Evolutionary conservation across 1,140 invertebrate genomes (phyloP), one percentile per base, ranked within the genome.

Genomic region (Formica exsecta): DNA sequence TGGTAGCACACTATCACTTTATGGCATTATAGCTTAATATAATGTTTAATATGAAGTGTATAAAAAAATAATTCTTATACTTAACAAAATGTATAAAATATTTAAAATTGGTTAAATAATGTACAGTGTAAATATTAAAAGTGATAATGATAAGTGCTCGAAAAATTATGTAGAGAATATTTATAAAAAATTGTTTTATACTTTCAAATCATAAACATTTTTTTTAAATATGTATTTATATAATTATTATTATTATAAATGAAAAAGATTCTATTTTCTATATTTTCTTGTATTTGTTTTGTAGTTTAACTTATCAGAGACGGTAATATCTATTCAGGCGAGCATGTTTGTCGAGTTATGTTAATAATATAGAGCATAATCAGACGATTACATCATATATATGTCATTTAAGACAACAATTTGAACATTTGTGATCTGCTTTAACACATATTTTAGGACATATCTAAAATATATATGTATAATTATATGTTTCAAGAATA

Each of bases 121-220:
- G 81, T 76, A 85, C 32, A 76, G 81, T 76, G 61, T 75, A 85
- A 84, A 84, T 85, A 85, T 36, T 36, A 25, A 41, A 38, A 77
- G 54, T 54, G 29, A 7, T 7, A 64, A 64, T 13, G 16, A 29
- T 48, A 51, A 8, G 73, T 22, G 16, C 81, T 85, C 73, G 48
- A 85, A 19, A 68, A 57, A 66, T n/a, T 62, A n/a, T 11, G 13
- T 8, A 68, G 19, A 51, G 8, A 3, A 62, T 9, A 61, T 76
- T 36, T 36, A 1, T 25, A 8, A 76, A 16, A 51, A 48, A 57
- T 22, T 54, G 6, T 8, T 77, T 77, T 77, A 51, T 36, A 22
- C 9, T 38, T 70, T 70, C 13, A 36, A 51, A 80, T 68, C 32
- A 44, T 44, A n/a, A 57, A 57, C 8, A 6, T 44, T 51, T 48